Percentiles rank a stretch among this genome's conserved stretches.
Evolutionary conservation across 2,888 invertebrate species (phyloP).

Genomic region (Lithosia quadra): DNA sequence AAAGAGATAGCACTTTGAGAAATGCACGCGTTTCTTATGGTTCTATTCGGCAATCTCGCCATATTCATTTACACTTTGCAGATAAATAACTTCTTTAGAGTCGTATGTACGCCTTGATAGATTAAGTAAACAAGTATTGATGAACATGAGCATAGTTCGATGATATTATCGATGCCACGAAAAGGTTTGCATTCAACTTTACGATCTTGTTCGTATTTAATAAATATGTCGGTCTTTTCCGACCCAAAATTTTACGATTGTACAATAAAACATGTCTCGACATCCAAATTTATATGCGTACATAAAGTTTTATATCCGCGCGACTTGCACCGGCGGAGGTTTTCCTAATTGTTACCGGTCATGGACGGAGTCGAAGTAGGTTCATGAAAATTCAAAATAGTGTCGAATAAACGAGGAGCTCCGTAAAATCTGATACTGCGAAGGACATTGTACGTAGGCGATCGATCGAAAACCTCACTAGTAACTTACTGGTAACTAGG

Average conservation of each 20-base stretch:
- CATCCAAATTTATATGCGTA: slow-evolving; percentile 86
- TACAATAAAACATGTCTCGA: slow-evolving; percentile 87
- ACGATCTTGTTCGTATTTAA: slow-evolving; percentile 86
- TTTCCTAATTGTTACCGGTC: slow-evolving; percentile 84
- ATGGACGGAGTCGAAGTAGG: slow-evolving; percentile 70
- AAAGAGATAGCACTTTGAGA: slow-evolving; percentile 37
- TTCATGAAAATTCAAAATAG: slow-evolving; percentile 67
- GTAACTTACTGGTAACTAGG: slow-evolving; percentile 14
- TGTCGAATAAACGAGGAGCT: slow-evolving; percentile 59
- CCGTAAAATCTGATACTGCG: slow-evolving; percentile 58
- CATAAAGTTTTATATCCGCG: slow-evolving; percentile 86
- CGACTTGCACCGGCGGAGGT: slow-evolving; percentile 81
- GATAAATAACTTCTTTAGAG: slow-evolving; percentile 9
- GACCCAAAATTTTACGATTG: slow-evolving; percentile 85
- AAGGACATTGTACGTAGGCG: slow-evolving; percentile 48
- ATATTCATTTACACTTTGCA: slow-evolving; percentile 12
- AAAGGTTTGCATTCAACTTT: slow-evolving; percentile 82
- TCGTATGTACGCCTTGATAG: slow-evolving; percentile 34
- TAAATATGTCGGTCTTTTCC: slow-evolving; percentile 86
- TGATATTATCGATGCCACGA: slow-evolving; percentile 80
- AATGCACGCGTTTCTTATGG: slow-evolving; percentile 30
- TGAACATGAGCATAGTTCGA: slow-evolving; percentile 73
- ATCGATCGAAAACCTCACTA: slow-evolving; percentile 49
- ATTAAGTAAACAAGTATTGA: slow-evolving; percentile 52
- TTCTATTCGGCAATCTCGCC: slow-evolving; percentile 16